phyloP scores from a whole-genome alignment of 2,113 vertebrate genomes.

The Mormoops blainvillei region DNA sequence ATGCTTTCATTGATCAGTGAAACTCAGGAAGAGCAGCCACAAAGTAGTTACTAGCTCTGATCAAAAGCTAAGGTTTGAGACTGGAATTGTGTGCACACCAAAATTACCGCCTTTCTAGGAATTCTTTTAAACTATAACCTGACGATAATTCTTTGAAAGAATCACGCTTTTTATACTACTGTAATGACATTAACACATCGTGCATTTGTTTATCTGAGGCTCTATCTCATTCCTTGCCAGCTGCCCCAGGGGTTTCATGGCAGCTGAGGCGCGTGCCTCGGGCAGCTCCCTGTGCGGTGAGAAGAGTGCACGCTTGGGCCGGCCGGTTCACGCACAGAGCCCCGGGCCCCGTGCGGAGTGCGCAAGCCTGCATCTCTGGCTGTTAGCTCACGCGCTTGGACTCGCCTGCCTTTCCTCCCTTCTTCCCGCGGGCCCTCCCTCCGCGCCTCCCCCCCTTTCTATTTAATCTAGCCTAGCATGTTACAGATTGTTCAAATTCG shows the following conservation, averaged over 20 bases:
- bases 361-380: background rate
- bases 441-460: background rate
- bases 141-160: background rate
- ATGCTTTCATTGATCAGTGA: background rate
- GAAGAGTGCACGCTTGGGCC: too few species aligned
- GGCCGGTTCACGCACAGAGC: too few species aligned
- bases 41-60: too few species aligned
- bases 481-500: background rate
- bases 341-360: accelerated
- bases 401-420: background rate
- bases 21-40: background rate
- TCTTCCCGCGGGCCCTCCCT: background rate
- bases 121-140: background rate
- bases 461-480: background rate
- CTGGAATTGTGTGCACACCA: background rate
- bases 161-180: too few species aligned
- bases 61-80: background rate
- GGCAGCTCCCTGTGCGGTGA: too few species aligned
- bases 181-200: background rate
- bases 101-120: background rate
- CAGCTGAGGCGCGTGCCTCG: background rate
- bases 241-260: background rate
- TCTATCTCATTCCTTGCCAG: background rate
- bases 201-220: background rate
- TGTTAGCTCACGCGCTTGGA: background rate